Base-by-base conservation (phyloP, 2,888 invertebrate genomes). In the Hirtodrosophila alboralis region DNA sequence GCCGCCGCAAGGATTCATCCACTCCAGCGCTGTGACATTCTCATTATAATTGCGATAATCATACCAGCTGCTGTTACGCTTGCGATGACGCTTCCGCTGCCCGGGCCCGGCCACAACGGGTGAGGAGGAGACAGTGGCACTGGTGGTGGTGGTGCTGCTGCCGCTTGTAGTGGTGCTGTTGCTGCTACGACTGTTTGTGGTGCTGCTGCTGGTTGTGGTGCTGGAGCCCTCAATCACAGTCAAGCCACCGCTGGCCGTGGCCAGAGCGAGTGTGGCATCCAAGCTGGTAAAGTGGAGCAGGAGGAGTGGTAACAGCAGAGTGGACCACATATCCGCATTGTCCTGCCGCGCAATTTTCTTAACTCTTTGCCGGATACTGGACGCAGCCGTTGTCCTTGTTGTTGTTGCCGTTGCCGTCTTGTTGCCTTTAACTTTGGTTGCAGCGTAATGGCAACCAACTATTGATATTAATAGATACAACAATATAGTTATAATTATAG, bases 1-100 rank as follows among this genome's bases (percentile, higher is more conserved):
- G 6, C 88, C 88, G 7, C 86, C 87, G 30, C 88, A 88, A 27
- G 88, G 88, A 83, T 88, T 88, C 12, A 73, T 62, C 88, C 89
- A 88, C 47, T 89, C 89, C 45, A 87, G 49, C 0, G 80, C 79
- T 0, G 86, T 87, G 2, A 71, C 79, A 14, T 85, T 88, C 57
- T 89, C 89, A 38, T 83, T 86, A 23, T 73, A 85, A 43, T 84
- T 84, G 28, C 70, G 73, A 16, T 84, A 77, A 37, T 87, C 87
- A 37, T 76, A 74, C 87, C 86, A 88, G 70, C 77, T 87, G 68
- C 89, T 88, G 34, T 88, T 88, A 14, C 88, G 80, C 53, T 88
- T 88, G 45, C 88, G 86, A 47, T 88, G 88, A 4, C 88, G 88
- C 57, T 88, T 89, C 53, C 87, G 75, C 47, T 63, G 65, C 0